Evolutionary conservation across 2,113 vertebrate genomes (phyloP).

Genomic region (Suricata suricatta): DNA sequence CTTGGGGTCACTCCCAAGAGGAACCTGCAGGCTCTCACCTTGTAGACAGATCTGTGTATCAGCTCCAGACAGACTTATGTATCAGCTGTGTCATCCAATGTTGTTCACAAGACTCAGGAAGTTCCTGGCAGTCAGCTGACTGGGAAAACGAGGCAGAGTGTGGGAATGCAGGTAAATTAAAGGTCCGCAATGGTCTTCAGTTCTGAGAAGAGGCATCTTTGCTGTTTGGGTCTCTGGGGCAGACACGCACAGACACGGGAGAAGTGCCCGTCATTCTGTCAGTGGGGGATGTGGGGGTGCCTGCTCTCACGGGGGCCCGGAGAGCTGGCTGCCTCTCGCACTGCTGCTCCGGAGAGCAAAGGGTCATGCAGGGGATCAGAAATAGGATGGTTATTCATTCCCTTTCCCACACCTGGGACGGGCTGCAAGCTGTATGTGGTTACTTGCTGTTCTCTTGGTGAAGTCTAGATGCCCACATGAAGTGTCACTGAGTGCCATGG

Average conservation of each 20-base stretch:
- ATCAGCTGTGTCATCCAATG: too few species aligned
- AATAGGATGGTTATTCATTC: neutral
- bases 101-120: neutral
- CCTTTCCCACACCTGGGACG: too few species aligned
- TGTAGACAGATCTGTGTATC: neutral
- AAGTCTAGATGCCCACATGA: neutral
- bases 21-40: neutral
- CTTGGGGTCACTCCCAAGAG: too few species aligned
- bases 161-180: neutral
- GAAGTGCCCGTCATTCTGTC: neutral
- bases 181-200: neutral
- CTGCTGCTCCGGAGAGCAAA: neutral
- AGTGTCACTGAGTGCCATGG: neutral
- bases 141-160: too few species aligned
- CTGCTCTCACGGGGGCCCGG: rapidly evolving
- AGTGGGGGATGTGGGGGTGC: rapidly evolving
- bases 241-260: neutral
- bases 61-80: neutral
- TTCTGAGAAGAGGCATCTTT: too few species aligned
- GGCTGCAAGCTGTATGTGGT: too few species aligned
- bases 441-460: neutral
- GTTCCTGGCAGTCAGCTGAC: neutral
- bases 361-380: neutral
- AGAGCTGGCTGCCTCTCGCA: neutral
- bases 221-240: neutral